Evolutionary conservation across 2,888 invertebrate genomes (phyloP).

Genomic region (Terebella lapidaria): DNA sequence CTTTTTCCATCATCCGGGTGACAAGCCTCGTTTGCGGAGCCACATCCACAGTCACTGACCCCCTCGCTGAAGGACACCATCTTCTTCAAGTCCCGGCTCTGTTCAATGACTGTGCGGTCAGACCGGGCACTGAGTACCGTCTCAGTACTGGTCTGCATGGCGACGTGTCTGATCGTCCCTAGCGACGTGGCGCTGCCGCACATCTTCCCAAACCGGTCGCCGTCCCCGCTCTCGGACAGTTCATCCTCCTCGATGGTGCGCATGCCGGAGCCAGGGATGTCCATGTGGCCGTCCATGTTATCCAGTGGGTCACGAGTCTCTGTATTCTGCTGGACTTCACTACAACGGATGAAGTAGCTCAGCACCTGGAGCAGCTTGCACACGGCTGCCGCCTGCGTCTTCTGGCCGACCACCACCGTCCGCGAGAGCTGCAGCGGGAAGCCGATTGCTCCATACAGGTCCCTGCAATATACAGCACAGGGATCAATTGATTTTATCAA

Average conservation of each 20-base stretch:
- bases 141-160: neutral
- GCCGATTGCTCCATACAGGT: constrained; percentile 80
- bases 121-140: neutral
- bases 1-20: too few relatives aligned
- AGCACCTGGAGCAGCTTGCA: constrained; percentile 71
- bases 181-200: neutral
- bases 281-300: constrained; percentile 1
- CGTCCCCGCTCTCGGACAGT: neutral
- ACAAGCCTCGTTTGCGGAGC: too few relatives aligned
- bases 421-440: constrained; percentile 71
- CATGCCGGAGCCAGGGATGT: neutral
- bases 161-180: neutral
- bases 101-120: neutral
- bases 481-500: neutral
- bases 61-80: too few relatives aligned
- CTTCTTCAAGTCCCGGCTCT: too few relatives aligned
- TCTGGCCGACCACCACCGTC: constrained; percentile 67
- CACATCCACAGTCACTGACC: too few relatives aligned
- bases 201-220: neutral
- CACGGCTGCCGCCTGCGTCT: constrained; percentile 65
- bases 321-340: constrained; percentile 60
- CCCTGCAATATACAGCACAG: constrained; percentile 50
- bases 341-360: constrained; percentile 82
- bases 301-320: neutral
- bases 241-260: neutral